Base-by-base conservation (phyloP, 2,888 invertebrate species). In the Bellardia pandia region DNA sequence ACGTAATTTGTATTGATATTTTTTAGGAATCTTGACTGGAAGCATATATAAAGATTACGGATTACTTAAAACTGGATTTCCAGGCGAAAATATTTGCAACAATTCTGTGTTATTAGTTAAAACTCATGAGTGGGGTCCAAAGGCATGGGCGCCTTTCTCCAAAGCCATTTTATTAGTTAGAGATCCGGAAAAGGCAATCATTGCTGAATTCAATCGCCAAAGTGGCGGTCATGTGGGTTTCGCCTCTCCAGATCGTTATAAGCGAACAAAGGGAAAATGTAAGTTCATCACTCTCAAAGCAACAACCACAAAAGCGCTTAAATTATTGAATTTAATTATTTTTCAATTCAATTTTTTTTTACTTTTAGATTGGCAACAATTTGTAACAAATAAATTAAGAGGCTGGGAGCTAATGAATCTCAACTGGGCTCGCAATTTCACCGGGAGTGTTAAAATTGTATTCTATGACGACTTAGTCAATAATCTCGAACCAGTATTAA, bases 1-100 rank as follows among this genome's bases (percentile, higher is more conserved):
- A 23, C 23, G 23, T 23, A 23, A 23, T 23, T 23, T 23, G 23
- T 23, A 37, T 37, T 37, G 4, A 5, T 6, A 30, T 33, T 75
- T 91, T 94, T 2, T 90, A 96, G 96, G 97, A 60, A 94, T 96
- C 71, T 94, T 96, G 84, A 97, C 97, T 2, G 97, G 97, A 14
- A 97, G 97, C 75, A 96, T 97, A 53, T 97, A 97, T 93, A 96
- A 96, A 94, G 97, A 97, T 92, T 96, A 96, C 91, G 96, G 97
- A 30, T 94, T 97, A 33, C 93, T 96, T 88, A 95, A 96, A 91
- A 96, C 97, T 90, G 97, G 97, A 0, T 97, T 97, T 91, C 97
- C 97, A 0, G 97, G 96, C 0, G 97, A 97, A 92, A 96, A 96
- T 92, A 94, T 97, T 1, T 94, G 95, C 3, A 96, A 97, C 92